These are phyloP conservation scores for Choloepus hoffmanni DNA, from an alignment of 2,113 vertebrate species.

Conservation along the genomic window DNA sequence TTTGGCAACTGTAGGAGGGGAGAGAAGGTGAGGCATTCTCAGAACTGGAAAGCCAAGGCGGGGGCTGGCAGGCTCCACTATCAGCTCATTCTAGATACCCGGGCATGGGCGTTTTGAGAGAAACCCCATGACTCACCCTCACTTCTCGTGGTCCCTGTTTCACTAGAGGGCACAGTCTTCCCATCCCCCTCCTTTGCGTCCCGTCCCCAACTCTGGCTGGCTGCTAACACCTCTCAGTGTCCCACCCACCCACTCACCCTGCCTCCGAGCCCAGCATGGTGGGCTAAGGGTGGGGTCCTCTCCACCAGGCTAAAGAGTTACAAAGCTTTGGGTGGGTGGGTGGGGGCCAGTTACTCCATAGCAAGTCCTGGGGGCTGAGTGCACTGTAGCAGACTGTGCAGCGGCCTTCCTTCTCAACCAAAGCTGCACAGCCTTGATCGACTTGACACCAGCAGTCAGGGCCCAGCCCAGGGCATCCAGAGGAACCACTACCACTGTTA, in stretches of 20 bases:
- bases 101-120: background rate
- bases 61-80: background rate
- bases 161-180: background rate
- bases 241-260: background rate
- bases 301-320: background rate
- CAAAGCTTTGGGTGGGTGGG: background rate
- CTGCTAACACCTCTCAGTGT: background rate
- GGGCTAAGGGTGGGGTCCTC: too few relatives aligned
- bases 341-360: background rate
- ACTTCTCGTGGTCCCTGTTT: background rate
- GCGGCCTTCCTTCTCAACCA: background rate
- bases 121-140: constrained; percentile 54
- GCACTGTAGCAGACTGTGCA: rapidly evolving
- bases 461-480: background rate
- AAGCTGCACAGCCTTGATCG: background rate
- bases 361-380: background rate
- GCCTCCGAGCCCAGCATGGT: background rate
- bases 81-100: constrained; percentile 49
- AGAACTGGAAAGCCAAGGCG: constrained; percentile 10
- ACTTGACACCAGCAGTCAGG: background rate
- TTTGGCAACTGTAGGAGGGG: constrained; percentile 41
- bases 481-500: background rate
- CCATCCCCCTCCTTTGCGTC: background rate
- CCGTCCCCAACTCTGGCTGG: background rate
- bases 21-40: background rate